A percentile compares a stretch with the other conserved stretches of the same genome.
Conservation (phyloP, 2,888 invertebrate species). For the Cryptocephalus moraei region DNA sequence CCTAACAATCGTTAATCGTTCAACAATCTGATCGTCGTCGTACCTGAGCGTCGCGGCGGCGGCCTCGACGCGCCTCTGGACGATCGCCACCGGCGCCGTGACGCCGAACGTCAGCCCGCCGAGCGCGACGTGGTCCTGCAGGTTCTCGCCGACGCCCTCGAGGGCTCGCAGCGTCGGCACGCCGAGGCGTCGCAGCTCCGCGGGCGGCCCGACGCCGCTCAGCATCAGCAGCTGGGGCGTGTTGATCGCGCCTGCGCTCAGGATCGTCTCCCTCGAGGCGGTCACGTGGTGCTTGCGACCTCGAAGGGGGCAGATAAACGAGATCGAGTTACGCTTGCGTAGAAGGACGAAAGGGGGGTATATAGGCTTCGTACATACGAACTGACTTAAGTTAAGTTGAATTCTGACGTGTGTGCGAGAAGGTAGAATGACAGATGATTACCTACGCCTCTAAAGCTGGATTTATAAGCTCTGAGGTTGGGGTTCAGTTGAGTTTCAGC, state of each 20-base stretch:
- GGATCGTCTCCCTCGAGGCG: constrained; percentile 73
- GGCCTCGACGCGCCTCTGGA: constrained; percentile 57
- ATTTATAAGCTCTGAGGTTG: no score
- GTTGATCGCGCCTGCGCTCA: constrained; percentile 86
- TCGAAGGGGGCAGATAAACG: constrained; percentile 1
- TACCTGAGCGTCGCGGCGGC: constrained; percentile 41
- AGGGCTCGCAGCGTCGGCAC: constrained; percentile 67
- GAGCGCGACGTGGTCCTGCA: constrained; percentile 83
- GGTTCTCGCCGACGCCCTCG: constrained; percentile 61
- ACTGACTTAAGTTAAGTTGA: no score
- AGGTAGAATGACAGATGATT: no score
- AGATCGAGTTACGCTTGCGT: no score
- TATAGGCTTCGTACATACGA: no score
- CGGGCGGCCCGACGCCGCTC: constrained; percentile 56
- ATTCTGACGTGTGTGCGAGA: no score
- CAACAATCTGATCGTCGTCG: no score
- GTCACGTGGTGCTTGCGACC: constrained; percentile 55
- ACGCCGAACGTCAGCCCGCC: constrained; percentile 68
- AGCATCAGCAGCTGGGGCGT: constrained; percentile 87
- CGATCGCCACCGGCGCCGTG: constrained; percentile 74
- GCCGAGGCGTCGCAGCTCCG: constrained; percentile 58
- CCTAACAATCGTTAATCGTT: no score
- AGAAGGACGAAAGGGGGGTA: no score
- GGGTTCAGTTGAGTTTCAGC: no score
- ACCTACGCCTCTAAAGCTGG: no score